Base-by-base conservation (phyloP, 2,888 invertebrate species). In the Ophioninae sp. region DNA sequence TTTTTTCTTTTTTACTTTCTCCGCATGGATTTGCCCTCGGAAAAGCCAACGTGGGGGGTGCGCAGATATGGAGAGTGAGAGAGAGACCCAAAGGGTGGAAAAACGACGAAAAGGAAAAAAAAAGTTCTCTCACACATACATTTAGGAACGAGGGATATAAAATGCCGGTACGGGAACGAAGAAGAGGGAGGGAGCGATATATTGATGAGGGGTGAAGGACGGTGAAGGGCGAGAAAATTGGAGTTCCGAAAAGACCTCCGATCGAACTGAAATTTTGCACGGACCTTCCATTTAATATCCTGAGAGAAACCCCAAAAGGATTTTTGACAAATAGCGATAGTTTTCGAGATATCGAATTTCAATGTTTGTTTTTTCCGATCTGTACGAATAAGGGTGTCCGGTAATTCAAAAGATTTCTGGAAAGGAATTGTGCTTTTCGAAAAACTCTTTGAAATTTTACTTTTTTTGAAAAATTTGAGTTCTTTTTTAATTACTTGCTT, bases 1-100 rank as follows among this genome's bases (percentile, higher is more conserved):
- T 30, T 23, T 41, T 44, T 73, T 44, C 13, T 73, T 79, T 61
- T 79, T 85, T 63, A 65, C 82, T 84, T 80, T 86, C 87, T 83
- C 82, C 86, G 85, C 86, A 81, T 87, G 86, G 86, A 86, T 89
- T 88, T 87, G 87, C 86, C 87, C 88, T 87, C 86, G 86, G 87
- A 73, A 83, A 81, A 87, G 83, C 87, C 79, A 86, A 85, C 88
- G 56, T 67, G 7, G 65, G 75, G 79, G 86, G 87, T 88, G 85
- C 85, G 75, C 68, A 72, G 75, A 72, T 77, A 71, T 81, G 79
- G 71, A 79, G 81, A 82, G 71, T 58, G 63, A 44, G 58, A 68
- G 13, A 56, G 59, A 69, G 63, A 61, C 67, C 23, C 39, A 68
- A 72, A 10, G 77, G 67, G 69, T 41, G 59, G 64, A 30, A 30